These are phyloP conservation scores for Caenorhabditis remanei DNA, from an alignment of 1,140 invertebrate genomes.

Conservation along the genomic window DNA sequence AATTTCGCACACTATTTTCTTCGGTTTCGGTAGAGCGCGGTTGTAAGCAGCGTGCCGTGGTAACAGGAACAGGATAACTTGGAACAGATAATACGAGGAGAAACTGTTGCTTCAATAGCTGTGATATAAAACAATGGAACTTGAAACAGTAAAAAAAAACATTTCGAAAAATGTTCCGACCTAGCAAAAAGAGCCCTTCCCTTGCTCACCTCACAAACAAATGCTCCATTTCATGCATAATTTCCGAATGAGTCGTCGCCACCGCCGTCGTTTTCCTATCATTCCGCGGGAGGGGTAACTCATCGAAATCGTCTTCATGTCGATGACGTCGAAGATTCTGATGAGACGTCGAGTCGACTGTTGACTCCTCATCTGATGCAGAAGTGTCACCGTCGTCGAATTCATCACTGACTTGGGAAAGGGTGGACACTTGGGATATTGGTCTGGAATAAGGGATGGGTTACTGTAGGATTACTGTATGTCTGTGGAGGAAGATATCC, in stretches of 20 bases:
- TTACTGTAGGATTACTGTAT: not conserved
- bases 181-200: not conserved
- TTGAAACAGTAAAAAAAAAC: too few species aligned
- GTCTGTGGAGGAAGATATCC: too few species aligned
- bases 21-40: too few species aligned
- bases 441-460: constrained; percentile 11
- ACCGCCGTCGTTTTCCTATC: not conserved
- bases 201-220: not conserved
- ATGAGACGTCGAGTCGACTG: not conserved
- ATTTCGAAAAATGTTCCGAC: too few species aligned
- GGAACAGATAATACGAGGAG: too few species aligned
- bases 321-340: not conserved
- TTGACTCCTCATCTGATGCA: constrained; percentile 26
- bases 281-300: not conserved
- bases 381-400: constrained; percentile 25
- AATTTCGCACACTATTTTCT: too few species aligned
- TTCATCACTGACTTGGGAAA: constrained; percentile 28
- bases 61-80: too few species aligned
- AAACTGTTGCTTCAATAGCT: too few species aligned
- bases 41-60: too few species aligned
- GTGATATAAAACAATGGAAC: too few species aligned
- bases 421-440: constrained; percentile 13
- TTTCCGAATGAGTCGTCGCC: constrained; percentile 6
- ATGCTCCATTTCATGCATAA: constrained; percentile 38
- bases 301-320: constrained; percentile 38